Percentiles rank a stretch among this genome's conserved stretches.
These are phyloP conservation scores for Cerceris ruficornis DNA, from an alignment of 2,888 invertebrate species.

Conservation along the genomic window DNA sequence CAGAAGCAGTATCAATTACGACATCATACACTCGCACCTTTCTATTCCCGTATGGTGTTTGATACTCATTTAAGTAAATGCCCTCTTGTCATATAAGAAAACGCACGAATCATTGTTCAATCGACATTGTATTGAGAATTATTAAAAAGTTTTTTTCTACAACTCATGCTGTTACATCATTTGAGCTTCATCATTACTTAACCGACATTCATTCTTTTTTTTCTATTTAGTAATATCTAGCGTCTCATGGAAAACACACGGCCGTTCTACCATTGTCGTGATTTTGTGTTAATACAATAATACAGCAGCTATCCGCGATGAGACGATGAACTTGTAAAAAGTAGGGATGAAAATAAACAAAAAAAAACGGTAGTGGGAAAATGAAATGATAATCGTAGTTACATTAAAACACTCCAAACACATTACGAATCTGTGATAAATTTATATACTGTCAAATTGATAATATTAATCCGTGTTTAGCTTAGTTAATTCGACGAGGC, in stretches of 20 bases:
- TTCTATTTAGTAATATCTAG: slow-evolving; percentile 30
- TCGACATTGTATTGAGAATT: not conserved
- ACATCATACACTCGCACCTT: slow-evolving; percentile 18
- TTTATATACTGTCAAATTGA: slow-evolving; percentile 73
- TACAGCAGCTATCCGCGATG: not conserved
- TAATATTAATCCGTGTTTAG: slow-evolving; percentile 69
- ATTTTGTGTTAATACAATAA: not conserved
- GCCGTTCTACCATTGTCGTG: not conserved
- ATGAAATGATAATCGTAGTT: slow-evolving; percentile 65
- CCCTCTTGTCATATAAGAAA: slow-evolving; percentile 13
- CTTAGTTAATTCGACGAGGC: slow-evolving; percentile 59
- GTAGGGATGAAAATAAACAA: slow-evolving; percentile 6
- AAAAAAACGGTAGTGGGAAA: slow-evolving; percentile 60
- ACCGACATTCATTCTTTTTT: slow-evolving; percentile 6
- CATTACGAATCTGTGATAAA: slow-evolving; percentile 77
- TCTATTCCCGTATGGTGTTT: slow-evolving; percentile 7
- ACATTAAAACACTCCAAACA: slow-evolving; percentile 61
- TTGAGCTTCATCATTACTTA: not conserved
- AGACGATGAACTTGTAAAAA: slow-evolving; percentile 1
- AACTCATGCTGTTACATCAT: slow-evolving; percentile 1
- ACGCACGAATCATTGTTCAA: slow-evolving; percentile 1
- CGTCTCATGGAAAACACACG: slow-evolving; percentile 9
- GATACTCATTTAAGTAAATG: slow-evolving; percentile 14
- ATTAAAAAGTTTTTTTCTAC: not conserved
- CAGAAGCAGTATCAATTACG: slow-evolving; percentile 33